Evolutionary conservation across 2,113 vertebrate species (phyloP).

Genomic region (Parus major): DNA sequence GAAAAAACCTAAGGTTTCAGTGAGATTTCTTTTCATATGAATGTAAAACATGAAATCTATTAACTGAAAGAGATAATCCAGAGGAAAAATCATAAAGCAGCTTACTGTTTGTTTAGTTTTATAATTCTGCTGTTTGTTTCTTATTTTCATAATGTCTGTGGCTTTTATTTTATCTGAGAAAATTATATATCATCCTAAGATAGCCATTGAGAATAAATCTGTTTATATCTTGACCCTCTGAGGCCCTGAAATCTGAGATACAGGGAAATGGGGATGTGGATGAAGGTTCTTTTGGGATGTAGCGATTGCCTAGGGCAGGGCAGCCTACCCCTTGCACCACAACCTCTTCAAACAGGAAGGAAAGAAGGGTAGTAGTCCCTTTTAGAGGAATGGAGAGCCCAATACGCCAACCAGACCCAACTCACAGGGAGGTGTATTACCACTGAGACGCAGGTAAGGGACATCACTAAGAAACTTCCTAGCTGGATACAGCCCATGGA

Average conservation of each 20-base stretch:
- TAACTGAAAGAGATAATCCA: background rate
- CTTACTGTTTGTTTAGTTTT: background rate
- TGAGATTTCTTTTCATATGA: background rate
- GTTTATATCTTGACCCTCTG: background rate
- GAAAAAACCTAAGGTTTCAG: background rate
- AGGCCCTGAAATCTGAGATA: background rate
- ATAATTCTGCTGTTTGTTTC: constrained; percentile 17
- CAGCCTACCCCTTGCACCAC: background rate
- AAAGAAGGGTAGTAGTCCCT: background rate
- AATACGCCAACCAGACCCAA: background rate
- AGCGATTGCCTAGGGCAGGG: background rate
- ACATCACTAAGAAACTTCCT: background rate
- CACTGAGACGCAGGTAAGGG: background rate
- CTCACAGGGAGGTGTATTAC: no score
- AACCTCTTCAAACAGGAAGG: background rate
- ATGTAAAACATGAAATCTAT: background rate
- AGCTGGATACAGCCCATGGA: background rate
- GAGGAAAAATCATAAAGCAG: background rate
- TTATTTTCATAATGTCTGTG: background rate
- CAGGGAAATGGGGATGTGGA: background rate
- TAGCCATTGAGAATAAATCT: background rate
- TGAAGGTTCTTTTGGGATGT: background rate
- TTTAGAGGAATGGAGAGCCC: background rate
- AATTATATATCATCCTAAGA: constrained; percentile 32
- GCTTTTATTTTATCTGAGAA: constrained; percentile 14